Evolutionary conservation across 1,140 invertebrate genomes (phyloP).

Genomic region (Globodera ellingtonae): DNA sequence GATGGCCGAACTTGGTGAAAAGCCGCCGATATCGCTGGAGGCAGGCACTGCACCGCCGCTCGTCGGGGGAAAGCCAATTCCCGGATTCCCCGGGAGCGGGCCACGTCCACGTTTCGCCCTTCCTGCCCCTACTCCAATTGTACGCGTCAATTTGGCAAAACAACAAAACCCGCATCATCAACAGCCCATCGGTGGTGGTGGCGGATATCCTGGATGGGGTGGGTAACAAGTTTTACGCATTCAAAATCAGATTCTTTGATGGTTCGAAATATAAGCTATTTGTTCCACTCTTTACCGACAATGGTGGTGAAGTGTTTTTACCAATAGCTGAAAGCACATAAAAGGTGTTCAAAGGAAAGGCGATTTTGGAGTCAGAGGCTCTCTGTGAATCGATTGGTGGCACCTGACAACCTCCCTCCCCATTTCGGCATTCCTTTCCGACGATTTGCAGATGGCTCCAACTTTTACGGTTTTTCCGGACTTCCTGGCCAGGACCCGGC

Average conservation of each 20-base stretch:
- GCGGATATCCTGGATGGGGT: conserved; percentile 15
- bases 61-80: conserved; percentile 26
- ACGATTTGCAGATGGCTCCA: neutral
- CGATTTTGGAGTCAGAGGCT: conserved; percentile 4
- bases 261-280: conserved; percentile 4
- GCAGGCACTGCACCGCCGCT: conserved; percentile 26
- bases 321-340: conserved; percentile 15
- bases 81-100: conserved; percentile 13
- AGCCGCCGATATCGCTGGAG: conserved; percentile 16
- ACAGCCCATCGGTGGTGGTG: conserved; percentile 10
- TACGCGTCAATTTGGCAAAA: conserved; percentile 41
- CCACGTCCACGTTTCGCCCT: neutral
- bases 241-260: neutral
- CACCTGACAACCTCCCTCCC: neutral
- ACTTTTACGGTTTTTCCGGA: conserved; percentile 18
- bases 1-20: conserved; percentile 63
- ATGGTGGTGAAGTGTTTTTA: conserved; percentile 18
- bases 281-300: conserved; percentile 14
- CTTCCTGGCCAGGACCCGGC: conserved; percentile 27
- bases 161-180: conserved; percentile 11
- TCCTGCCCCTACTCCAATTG: conserved; percentile 25
- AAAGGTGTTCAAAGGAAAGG: neutral
- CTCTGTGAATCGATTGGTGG: conserved; percentile 22
- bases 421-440: no score
- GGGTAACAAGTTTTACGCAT: conserved; percentile 17